Percentiles rank a stretch among this genome's conserved stretches.
Conservation (phyloP, 2,113 vertebrate genomes). For the Aspidoscelis tigris region DNA sequence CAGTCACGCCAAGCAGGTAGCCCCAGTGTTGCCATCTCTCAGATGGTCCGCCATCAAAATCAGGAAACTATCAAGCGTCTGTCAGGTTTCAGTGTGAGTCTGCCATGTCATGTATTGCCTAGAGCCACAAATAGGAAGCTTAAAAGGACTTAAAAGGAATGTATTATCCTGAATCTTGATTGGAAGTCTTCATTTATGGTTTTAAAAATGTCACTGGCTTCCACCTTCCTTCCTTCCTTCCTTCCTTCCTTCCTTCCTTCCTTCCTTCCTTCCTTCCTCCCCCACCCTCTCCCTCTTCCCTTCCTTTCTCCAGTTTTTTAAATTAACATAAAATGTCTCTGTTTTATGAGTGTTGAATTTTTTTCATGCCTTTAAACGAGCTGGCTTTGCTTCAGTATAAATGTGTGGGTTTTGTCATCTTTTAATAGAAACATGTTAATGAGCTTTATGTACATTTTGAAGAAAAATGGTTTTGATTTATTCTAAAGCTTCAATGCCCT, state of each 20-base stretch:
- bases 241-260: too few species aligned
- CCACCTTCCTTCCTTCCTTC: too few species aligned
- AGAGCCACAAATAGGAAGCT: slow-evolving; percentile 4
- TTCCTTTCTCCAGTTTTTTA: slow-evolving; percentile 9
- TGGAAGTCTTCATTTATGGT: background rate
- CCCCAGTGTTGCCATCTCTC: background rate
- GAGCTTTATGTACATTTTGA: slow-evolving; percentile 26
- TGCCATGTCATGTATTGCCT: background rate
- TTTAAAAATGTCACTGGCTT: slow-evolving; percentile 8
- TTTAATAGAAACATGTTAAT: slow-evolving; percentile 10
- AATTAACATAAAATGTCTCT: slow-evolving; percentile 1
- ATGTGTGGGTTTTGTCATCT: background rate
- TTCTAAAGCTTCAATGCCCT: slow-evolving; percentile 16
- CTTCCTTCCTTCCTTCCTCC: too few species aligned
- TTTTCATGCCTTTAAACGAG: slow-evolving; percentile 38
- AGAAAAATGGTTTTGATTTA: slow-evolving; percentile 50
- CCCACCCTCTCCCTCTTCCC: too few species aligned
- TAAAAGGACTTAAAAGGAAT: background rate
- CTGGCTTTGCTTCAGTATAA: slow-evolving; percentile 33
- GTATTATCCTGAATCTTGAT: background rate
- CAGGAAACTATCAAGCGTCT: background rate
- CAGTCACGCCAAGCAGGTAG: background rate
- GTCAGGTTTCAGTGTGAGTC: background rate
- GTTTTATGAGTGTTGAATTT: background rate
- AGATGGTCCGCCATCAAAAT: background rate